Conservation (phyloP, 1,140 invertebrate species). For the Xylocopa sonorina region DNA sequence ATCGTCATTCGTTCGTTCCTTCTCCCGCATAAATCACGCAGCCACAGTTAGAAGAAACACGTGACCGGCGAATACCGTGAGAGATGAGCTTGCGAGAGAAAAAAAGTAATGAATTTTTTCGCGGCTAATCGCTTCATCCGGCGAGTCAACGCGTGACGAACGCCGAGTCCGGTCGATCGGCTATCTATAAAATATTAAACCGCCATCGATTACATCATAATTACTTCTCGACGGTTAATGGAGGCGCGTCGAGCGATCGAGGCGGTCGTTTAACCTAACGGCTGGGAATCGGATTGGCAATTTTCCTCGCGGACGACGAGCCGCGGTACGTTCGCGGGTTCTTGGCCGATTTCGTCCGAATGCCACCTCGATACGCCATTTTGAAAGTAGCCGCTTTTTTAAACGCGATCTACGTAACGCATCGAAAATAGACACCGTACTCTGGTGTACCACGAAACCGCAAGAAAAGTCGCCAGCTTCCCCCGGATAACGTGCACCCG, state of each 20-base stretch:
- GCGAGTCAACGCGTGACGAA: conserved; percentile 25
- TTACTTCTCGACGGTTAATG: neutral
- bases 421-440: conserved; percentile 56
- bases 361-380: conserved; percentile 11
- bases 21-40: neutral
- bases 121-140: conserved; percentile 16
- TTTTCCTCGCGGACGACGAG: neutral
- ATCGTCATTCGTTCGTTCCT: neutral
- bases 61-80: neutral
- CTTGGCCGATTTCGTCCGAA: neutral
- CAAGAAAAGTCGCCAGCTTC: conserved; percentile 45
- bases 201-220: conserved; percentile 31
- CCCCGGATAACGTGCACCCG: neutral
- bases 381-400: conserved; percentile 39
- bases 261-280: neutral
- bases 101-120: conserved; percentile 6
- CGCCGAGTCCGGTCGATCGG: neutral
- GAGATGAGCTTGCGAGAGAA: neutral
- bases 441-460: conserved; percentile 53
- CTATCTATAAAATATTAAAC: conserved; percentile 11
- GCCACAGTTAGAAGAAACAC: neutral
- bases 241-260: neutral
- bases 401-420: conserved; percentile 23
- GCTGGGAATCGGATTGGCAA: neutral
- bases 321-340: too few species aligned